Evolutionary conservation across 1,140 invertebrate genomes (phyloP).

Genomic region (Drosophila grimshawi): DNA sequence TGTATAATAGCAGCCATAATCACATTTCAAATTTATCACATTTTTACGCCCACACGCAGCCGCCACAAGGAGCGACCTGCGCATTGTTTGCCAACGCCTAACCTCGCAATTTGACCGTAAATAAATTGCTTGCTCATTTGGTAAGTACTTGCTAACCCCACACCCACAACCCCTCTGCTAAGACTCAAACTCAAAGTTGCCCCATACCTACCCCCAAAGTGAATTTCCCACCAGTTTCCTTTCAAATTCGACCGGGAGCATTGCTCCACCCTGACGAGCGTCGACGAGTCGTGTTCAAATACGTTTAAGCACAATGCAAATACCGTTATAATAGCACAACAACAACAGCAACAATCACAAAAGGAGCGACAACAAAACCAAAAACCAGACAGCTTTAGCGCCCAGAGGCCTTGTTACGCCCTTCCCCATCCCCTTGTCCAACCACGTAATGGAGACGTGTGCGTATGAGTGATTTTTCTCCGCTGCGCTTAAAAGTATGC

Average conservation of each 20-base stretch:
- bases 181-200: neutral
- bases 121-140: conserved; percentile 83
- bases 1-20: conserved; percentile 81
- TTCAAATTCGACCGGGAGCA: conserved; percentile 8
- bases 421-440: conserved; percentile 18
- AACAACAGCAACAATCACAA: conserved; percentile 32
- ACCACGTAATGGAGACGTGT: conserved; percentile 53
- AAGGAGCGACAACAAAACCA: conserved; percentile 26
- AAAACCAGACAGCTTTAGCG: conserved; percentile 66
- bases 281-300: conserved; percentile 63
- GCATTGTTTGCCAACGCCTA: conserved; percentile 74
- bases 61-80: conserved; percentile 43
- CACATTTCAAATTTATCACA: conserved; percentile 84
- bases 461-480: conserved; percentile 82
- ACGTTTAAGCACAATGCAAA: conserved; percentile 83
- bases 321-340: conserved; percentile 81
- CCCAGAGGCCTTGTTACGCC: conserved; percentile 62
- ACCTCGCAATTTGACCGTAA: conserved; percentile 83
- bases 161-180: conserved; percentile 1
- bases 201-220: conserved; percentile 32
- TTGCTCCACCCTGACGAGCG: conserved; percentile 43
- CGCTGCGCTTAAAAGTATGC: conserved; percentile 79
- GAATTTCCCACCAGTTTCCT: conserved; percentile 56
- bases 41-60: conserved; percentile 73
- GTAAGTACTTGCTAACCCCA: conserved; percentile 43